Evolutionary conservation across 2,797 vertebrate species (phyloP), one percentile per base, ranked within the genome.

Genomic region (Cephalopachus bancanus): DNA sequence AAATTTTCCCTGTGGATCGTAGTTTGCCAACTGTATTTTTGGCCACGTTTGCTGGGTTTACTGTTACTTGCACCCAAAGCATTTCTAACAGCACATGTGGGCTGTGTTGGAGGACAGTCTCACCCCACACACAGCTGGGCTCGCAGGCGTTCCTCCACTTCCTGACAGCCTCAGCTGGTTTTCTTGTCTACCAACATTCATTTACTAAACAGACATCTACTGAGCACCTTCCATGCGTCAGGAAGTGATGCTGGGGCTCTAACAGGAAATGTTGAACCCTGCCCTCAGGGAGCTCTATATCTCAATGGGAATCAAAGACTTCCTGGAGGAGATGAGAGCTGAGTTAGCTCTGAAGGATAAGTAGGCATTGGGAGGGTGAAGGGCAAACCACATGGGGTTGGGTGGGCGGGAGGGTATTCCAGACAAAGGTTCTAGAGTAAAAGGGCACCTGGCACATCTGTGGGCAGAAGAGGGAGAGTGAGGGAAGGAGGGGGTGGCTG

Each of bases 21-120:
- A 55, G 69, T 81, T 93, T 76, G 62, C 53, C 81, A 87, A 20
- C 17, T 55, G 53, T 76, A 49, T 74, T 92, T 96, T 76, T 69
- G 69, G 26, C 49, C 33, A 30, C 9, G 10, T 83, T 44, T 33
- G 59, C 57, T 74, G 28, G 74, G 60, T 87, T 86, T 57, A 57
- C 49, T 44, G 37, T 92, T 59, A 51, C 37, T 60, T 59, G 55
- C 33, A 75, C 33, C 33, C 57, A 53, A 78, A 51, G 28, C 51
- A 53, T 81, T 65, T 37, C 57, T 67, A 87, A 51, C 49, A 85
- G 67, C 59, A 16, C 17, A 24, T 49, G 8, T 10, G 11, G 55
- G 75, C 20, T 76, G 44, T 37, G 17, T 33, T 26, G 74, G 49
- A 53, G 14, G 51, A 22, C 7, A 28, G 28, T 64, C 67, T 33